These are phyloP conservation scores for fruit fly (Drosophila melanogaster) DNA, from an alignment of 1,140 invertebrate species.

Conservation along the genomic window Release_6_plus_ISO1_MT NT_033779.5:10353001-10353500, in stretches of 20 bases:
- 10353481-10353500: slow-evolving; percentile 34
- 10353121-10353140: too few relatives aligned
- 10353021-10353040: too few relatives aligned
- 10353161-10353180: too few relatives aligned
- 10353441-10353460: slow-evolving; percentile 41
- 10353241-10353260: slow-evolving; percentile 29
- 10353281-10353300: slow-evolving; percentile 27
- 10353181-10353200: too few relatives aligned
- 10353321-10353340: slow-evolving; percentile 5
- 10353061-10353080: too few relatives aligned
- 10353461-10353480: slow-evolving; percentile 26
- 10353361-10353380: slow-evolving; percentile 15
- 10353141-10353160: too few relatives aligned
- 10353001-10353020: too few relatives aligned
- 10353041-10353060: too few relatives aligned
- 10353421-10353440: slow-evolving; percentile 42
- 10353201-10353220: too few relatives aligned
- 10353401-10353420: slow-evolving; percentile 35
- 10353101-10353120: too few relatives aligned
- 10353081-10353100: too few relatives aligned
- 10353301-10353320: slow-evolving; percentile 25
- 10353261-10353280: slow-evolving; percentile 46
- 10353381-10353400: slow-evolving; percentile 7
- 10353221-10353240: slow-evolving; percentile 22
- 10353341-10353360: slow-evolving; percentile 22